Evolutionary conservation across 2,113 vertebrate genomes (phyloP).

Genomic region (Laterallus jamaicensis): DNA sequence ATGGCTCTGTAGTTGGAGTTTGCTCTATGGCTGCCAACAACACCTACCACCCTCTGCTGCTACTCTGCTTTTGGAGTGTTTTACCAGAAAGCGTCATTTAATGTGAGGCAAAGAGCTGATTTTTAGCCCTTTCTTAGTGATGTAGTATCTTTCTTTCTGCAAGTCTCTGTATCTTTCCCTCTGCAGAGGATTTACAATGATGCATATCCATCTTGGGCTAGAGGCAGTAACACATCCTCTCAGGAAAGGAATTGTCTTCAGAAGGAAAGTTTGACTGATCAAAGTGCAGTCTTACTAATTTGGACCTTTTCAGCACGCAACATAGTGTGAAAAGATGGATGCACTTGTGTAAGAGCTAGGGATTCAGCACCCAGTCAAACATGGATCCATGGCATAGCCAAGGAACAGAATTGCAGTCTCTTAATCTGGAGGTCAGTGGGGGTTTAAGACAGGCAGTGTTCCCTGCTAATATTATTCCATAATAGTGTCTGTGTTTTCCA

Average conservation of each 20-base stretch:
- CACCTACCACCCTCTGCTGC: neutral
- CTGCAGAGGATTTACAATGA: neutral
- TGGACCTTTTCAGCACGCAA: neutral
- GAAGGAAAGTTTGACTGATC: neutral
- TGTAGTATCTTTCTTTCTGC: neutral
- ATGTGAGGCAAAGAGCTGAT: neutral
- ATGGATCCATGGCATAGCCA: neutral
- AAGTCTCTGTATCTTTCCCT: neutral
- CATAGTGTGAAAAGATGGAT: neutral
- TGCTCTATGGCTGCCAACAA: neutral
- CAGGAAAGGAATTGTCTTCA: neutral
- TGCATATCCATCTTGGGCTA: fast-evolving
- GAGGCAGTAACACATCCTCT: neutral
- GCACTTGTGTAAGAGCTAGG: neutral
- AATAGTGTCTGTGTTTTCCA: neutral
- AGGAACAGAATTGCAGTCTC: neutral
- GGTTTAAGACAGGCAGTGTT: neutral
- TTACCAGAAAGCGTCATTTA: neutral
- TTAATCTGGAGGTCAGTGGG: fast-evolving
- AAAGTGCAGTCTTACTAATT: neutral
- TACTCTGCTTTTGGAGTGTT: neutral
- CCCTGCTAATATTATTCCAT: neutral
- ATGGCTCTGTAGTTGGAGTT: neutral
- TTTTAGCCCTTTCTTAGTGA: neutral
- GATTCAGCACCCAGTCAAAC: neutral